Percentiles rank a stretch among this genome's conserved stretches.
Evolutionary conservation across 2,797 vertebrate genomes (phyloP).

Genomic region (Enteromius mattozi): DNA sequence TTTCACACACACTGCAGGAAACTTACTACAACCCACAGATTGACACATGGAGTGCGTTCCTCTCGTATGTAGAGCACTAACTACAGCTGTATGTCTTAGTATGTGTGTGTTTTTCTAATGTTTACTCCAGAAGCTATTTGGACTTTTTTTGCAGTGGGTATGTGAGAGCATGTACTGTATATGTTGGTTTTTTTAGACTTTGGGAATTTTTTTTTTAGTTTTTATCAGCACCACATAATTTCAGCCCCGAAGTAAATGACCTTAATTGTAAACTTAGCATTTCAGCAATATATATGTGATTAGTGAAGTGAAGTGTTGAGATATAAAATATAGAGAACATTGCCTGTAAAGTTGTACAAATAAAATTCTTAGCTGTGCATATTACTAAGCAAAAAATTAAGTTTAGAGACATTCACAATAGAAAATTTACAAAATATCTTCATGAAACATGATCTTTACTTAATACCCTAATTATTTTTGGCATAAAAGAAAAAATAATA

Average conservation of each 20-base stretch:
- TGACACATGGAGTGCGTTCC: conserved; percentile 83
- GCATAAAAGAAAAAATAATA: no score
- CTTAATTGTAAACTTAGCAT: neutral
- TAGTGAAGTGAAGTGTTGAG: neutral
- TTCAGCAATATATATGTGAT: neutral
- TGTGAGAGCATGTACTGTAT: neutral
- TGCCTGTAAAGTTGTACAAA: no score
- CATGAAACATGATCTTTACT: no score
- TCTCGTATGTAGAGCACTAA: conserved; percentile 83
- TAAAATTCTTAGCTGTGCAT: no score
- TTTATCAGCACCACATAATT: neutral
- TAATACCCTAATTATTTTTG: no score
- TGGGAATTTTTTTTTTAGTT: neutral
- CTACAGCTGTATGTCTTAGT: conserved; percentile 49
- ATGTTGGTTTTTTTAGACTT: no score
- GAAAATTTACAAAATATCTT: no score
- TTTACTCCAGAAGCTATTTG: neutral
- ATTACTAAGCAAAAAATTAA: no score
- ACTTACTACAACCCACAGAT: conserved; percentile 67
- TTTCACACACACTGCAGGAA: conserved; percentile 42
- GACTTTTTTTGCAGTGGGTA: neutral
- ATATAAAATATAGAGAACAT: no score
- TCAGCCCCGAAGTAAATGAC: neutral
- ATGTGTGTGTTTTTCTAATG: neutral
- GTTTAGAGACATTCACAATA: no score